Conservation (phyloP, 2,113 vertebrate genomes). For the Dasyurus viverrinus region DNA sequence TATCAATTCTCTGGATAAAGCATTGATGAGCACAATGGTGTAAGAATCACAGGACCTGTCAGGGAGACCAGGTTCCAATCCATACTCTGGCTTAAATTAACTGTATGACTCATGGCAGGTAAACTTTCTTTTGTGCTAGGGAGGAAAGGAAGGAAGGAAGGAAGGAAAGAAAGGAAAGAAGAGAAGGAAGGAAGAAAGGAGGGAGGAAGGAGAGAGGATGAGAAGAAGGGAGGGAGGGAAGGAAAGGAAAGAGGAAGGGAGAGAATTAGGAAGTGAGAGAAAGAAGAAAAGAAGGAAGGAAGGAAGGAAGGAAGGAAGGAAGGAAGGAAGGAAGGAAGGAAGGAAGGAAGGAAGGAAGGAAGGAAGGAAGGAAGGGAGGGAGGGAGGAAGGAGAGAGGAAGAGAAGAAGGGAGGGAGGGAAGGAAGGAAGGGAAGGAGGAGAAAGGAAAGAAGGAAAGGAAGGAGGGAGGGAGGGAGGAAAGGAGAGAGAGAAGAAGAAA, state of each 20-base stretch:
- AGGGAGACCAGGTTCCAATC: neutral
- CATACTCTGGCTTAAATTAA: neutral
- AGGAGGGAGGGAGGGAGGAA: neutral
- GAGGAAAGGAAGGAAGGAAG: too few species aligned
- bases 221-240: neutral
- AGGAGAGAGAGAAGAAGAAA: neutral
- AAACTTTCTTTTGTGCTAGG: neutral
- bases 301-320: neutral
- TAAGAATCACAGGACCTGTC: neutral
- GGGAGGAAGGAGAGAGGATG: neutral
- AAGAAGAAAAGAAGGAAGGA: neutral
- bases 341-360: neutral
- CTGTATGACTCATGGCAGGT: neutral
- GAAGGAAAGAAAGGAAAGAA: neutral
- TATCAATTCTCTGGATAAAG: neutral
- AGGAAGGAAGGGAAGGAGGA: neutral
- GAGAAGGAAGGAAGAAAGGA: neutral
- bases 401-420: neutral
- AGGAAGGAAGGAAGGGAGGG: neutral
- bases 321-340: neutral
- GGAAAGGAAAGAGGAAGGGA: neutral
- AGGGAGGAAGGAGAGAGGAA: neutral
- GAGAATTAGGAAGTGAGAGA: neutral
- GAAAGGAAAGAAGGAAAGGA: neutral
- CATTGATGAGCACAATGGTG: neutral